Evolutionary conservation across 2,888 invertebrate species (phyloP).

Genomic region (Athripsodes cinereus): DNA sequence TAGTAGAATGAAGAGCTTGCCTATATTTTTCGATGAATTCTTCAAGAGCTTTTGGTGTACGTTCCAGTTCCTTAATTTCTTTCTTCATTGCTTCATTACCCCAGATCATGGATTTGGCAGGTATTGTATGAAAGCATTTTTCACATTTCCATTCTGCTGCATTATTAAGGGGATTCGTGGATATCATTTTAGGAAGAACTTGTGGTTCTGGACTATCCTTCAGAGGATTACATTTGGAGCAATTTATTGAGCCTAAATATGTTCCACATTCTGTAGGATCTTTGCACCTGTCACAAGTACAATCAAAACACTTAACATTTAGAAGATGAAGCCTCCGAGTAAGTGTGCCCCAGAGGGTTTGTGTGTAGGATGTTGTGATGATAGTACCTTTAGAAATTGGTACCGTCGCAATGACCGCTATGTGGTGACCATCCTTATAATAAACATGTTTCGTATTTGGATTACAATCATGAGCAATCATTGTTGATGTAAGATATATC

Average conservation of each 20-base stretch:
- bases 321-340: constrained; percentile 57
- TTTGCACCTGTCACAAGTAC: constrained; percentile 58
- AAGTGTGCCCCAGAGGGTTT: constrained; percentile 63
- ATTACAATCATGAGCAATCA: constrained; percentile 67
- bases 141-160: constrained; percentile 60
- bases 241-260: constrained; percentile 57
- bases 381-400: constrained; percentile 61
- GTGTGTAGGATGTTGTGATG: constrained; percentile 65
- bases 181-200: constrained; percentile 44
- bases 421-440: constrained; percentile 51
- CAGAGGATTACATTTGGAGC: constrained; percentile 53
- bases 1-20: constrained; percentile 58
- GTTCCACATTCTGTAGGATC: constrained; percentile 67
- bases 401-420: constrained; percentile 58
- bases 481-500: constrained; percentile 59
- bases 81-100: constrained; percentile 57
- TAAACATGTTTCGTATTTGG: constrained; percentile 68
- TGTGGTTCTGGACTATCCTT: constrained; percentile 32
- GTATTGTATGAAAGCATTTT: constrained; percentile 52
- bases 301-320: constrained; percentile 61
- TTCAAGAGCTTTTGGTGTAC: constrained; percentile 53
- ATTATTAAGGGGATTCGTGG: constrained; percentile 55
- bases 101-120: constrained; percentile 54
- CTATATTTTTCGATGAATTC: constrained; percentile 58
- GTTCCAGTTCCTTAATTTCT: constrained; percentile 52